Conservation (phyloP, 1,140 invertebrate genomes). For the Holcopasites calliopsidis region DNA sequence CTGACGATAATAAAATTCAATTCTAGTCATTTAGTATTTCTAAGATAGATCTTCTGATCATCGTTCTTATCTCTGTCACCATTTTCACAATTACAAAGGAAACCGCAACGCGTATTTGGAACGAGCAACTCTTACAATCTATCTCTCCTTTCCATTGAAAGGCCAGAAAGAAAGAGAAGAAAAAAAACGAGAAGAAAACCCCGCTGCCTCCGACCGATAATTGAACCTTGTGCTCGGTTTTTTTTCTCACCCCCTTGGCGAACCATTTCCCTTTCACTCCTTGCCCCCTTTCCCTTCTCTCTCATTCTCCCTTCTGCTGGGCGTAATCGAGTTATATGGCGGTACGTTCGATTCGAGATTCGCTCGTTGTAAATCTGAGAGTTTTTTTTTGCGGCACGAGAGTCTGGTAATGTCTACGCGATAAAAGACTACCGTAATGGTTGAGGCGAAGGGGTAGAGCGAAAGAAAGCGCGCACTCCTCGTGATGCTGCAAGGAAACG, state of each 20-base stretch:
- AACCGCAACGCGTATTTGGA: not conserved
- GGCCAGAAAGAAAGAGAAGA: constrained; percentile 24
- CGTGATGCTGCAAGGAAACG: constrained; percentile 59
- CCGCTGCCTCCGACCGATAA: constrained; percentile 62
- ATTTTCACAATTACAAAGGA: not conserved
- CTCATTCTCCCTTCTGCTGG: constrained; percentile 30
- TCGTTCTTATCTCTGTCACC: not conserved
- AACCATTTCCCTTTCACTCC: constrained; percentile 1
- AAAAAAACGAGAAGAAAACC: constrained; percentile 41
- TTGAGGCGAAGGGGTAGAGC: constrained; percentile 26
- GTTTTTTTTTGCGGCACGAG: constrained; percentile 68
- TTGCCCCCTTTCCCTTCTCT: constrained; percentile 12
- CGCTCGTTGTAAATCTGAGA: constrained; percentile 66
- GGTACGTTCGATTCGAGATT: constrained; percentile 70
- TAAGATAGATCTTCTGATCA: too few relatives aligned
- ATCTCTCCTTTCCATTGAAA: constrained; percentile 4
- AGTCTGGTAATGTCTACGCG: constrained; percentile 55
- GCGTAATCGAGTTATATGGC: constrained; percentile 74
- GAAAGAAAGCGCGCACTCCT: constrained; percentile 62
- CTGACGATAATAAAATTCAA: too few relatives aligned
- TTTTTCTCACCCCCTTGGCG: not conserved
- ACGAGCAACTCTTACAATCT: not conserved
- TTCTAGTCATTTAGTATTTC: too few relatives aligned
- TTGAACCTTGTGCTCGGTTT: constrained; percentile 68
- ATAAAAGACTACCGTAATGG: constrained; percentile 55